Evolutionary conservation across 2,797 vertebrate genomes (phyloP), one percentile per base, ranked within the genome.

Genomic region (Sitta carolinensis): DNA sequence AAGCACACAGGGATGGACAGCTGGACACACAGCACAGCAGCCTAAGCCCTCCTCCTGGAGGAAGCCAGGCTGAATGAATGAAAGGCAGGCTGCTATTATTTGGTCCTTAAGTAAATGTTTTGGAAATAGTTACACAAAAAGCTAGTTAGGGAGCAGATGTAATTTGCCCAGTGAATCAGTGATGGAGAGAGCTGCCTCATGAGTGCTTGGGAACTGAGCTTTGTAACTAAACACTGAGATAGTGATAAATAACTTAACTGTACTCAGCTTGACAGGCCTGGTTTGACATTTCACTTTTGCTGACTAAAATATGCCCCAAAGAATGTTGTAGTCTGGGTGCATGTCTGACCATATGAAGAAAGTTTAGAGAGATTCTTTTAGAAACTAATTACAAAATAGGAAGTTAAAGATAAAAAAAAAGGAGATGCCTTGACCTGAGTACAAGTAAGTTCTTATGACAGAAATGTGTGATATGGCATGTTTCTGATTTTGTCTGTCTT

Each of bases 401-500:
- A 87, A 57, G 45, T 22, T 48, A 69, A 72, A 47, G 26, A 34
- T 32, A 4, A 34, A 73, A 62, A 50, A 47, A 64, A 76, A 70
- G 8, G 5, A 72, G 2, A 2, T 7, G 5, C 23, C 22, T 70
- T 87, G 23, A 59, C 19, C 16, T 16, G 6, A 67, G 27, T 70
- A 32, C 32, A 51, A 29, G 11, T 27, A 40, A 77, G 9, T 66
- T 85, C 38, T 69, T 75, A 22, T 13, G 50, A 69, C 14, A 75
- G 61, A 88, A 88, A 45, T 5, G 10, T 9, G 21, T 74, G 23
- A 79, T 20, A 8, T 19, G 13, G 11, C 13, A 19, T 40, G 10
- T 84, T 90, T 90, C 74, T 91, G 58, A 63, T 84, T 66, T 58
- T 79, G 30, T 63, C 69, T 7, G 10, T 69, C 76, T 43, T 67